Percentiles rank a stretch among this genome's conserved stretches.
phyloP scores from a whole-genome alignment of 2,888 invertebrate genomes.

The Acanthosepion esculentum region DNA sequence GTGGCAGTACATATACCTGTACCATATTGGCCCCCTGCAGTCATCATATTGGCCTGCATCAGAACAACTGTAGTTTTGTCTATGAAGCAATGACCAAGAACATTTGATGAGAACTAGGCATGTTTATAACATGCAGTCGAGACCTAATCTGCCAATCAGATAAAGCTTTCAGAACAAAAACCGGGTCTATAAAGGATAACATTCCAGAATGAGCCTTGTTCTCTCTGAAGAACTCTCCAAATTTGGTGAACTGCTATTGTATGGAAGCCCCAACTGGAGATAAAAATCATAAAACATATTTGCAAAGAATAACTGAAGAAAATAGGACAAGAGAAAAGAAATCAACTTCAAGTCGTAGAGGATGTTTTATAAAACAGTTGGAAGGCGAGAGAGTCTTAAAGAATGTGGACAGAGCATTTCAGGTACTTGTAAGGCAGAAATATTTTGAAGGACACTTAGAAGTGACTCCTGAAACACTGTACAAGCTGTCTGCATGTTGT shows the following conservation, averaged over 20 bases:
- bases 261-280: neutral
- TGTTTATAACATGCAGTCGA: neutral
- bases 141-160: neutral
- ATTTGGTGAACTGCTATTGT: neutral
- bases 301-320: neutral
- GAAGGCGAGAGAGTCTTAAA: conserved; percentile 25
- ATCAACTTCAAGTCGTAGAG: neutral
- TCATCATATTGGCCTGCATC: neutral
- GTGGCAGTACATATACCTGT: neutral
- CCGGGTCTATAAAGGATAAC: neutral
- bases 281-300: neutral
- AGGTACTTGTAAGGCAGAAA: conserved; percentile 33
- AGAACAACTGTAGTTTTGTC: neutral
- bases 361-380: neutral
- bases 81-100: neutral
- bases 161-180: neutral
- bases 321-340: neutral
- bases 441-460: conserved; percentile 33
- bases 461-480: conserved; percentile 33
- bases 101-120: neutral
- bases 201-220: neutral
- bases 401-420: conserved; percentile 16
- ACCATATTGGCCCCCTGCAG: neutral
- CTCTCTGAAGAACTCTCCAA: neutral
- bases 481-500: neutral